Conservation (phyloP, 2,113 vertebrate genomes). For the Lagenorhynchus albirostris region DNA sequence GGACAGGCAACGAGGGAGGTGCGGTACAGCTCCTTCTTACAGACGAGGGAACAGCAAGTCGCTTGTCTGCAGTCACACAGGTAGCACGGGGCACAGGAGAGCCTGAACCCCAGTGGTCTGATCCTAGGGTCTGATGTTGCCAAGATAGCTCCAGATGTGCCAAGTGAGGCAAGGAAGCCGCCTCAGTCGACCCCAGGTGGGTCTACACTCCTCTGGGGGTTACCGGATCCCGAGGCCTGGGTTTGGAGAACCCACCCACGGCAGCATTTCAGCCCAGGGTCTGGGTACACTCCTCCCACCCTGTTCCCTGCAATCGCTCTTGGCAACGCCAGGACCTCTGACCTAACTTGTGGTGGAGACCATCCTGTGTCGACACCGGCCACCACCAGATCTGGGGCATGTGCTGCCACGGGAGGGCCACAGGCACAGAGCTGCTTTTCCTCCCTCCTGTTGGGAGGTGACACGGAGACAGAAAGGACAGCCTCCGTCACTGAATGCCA, state of each 20-base stretch:
- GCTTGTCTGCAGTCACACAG: background rate
- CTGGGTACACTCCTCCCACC: background rate
- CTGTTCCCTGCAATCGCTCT: background rate
- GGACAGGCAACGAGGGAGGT: fast-evolving
- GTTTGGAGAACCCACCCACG: background rate
- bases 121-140: background rate
- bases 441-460: background rate
- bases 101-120: background rate
- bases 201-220: background rate
- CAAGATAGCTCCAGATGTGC: background rate
- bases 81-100: fast-evolving
- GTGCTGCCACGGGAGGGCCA: background rate
- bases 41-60: background rate
- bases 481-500: fast-evolving
- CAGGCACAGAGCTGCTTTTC: background rate
- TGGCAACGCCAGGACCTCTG: background rate
- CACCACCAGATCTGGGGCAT: background rate
- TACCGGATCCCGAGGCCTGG: background rate
- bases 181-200: fast-evolving
- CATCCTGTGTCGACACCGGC: fast-evolving
- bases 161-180: fast-evolving
- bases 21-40: background rate
- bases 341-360: background rate
- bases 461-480: background rate
- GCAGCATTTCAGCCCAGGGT: background rate